phyloP scores from a whole-genome alignment of 2,113 vertebrate species.

The Camelus dromedarius region DNA sequence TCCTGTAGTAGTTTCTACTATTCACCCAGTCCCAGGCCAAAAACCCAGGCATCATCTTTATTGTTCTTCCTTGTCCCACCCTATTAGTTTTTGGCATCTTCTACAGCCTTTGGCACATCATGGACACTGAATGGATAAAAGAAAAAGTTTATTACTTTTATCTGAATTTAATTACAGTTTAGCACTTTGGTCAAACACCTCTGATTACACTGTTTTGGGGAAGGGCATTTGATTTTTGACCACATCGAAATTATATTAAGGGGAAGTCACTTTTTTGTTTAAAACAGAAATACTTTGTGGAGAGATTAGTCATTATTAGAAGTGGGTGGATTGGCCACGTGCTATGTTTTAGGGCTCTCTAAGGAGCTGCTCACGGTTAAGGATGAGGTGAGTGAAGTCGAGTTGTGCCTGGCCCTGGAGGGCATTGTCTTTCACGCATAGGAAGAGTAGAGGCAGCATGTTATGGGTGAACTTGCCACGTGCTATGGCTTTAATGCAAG shows the following conservation, averaged over 20 bases:
- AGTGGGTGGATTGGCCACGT: neutral
- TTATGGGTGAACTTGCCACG: neutral
- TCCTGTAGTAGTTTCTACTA: neutral
- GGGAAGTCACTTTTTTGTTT: neutral
- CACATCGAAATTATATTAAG: conserved; percentile 1
- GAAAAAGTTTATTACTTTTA: conserved; percentile 21
- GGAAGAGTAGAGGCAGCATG: neutral
- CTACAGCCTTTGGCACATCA: neutral
- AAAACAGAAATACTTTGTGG: neutral
- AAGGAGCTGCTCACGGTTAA: neutral
- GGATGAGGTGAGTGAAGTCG: neutral
- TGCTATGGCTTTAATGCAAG: neutral
- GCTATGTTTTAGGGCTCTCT: neutral
- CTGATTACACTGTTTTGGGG: conserved; percentile 18
- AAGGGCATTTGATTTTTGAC: neutral
- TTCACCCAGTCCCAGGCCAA: neutral
- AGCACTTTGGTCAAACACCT: neutral
- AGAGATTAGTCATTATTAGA: conserved; percentile 29
- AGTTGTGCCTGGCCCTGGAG: neutral
- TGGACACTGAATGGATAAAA: neutral
- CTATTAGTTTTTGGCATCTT: neutral
- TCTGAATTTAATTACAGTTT: conserved; percentile 27
- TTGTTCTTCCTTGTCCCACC: neutral
- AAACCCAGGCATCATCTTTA: neutral
- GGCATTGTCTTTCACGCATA: neutral